Base-by-base conservation (phyloP, 2,888 invertebrate species). In the Meta bourneti region DNA sequence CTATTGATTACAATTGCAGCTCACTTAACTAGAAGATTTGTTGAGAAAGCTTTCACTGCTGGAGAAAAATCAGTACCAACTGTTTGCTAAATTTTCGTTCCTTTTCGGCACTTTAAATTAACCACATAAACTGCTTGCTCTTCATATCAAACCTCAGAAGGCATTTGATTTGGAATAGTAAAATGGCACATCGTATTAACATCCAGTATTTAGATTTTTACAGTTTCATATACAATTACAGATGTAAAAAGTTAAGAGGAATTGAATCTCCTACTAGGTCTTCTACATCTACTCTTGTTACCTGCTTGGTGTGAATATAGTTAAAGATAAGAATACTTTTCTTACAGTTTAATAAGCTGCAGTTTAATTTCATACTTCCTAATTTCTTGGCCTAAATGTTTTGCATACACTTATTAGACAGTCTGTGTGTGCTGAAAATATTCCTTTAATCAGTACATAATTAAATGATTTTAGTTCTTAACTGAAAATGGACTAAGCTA, bases 161-260 rank as follows among this genome's bases (percentile, higher is more conserved):
- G 61, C 61, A 61, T 61, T 61, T 61, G 61, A 61, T 61, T 61
- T 61, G n/a, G 48, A 9, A 48, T 52, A 34, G 5, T 54, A 19
- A 87, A 82, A 87, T 91, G 87, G 91, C 87, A 83, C 91, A 83
- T 91, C 80, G 34, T 72, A 77, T 54, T 71, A 78, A 77, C 91
- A 91, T 91, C 91, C 91, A 91, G 91, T 91, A 91, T 91, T 91
- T 91, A 61, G 48, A 52, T 74, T 72, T 20, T 74, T 61, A 61
- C 61, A 16, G 16, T 61, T 61, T 61, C 16, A 61, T 16, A 61
- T 34, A 61, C 61, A 61, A 16, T 16, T 8, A 61, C 61, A 61
- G 16, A 61, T 61, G 61, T 9, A 61, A 5, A 61, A 13, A 74
- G 19, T 74, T 74, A 5, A 7, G 20, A 74, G n/a, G 20, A 74